Evolutionary conservation across 1,140 invertebrate genomes (phyloP).

Genomic region (Drosophila sechellia): DNA sequence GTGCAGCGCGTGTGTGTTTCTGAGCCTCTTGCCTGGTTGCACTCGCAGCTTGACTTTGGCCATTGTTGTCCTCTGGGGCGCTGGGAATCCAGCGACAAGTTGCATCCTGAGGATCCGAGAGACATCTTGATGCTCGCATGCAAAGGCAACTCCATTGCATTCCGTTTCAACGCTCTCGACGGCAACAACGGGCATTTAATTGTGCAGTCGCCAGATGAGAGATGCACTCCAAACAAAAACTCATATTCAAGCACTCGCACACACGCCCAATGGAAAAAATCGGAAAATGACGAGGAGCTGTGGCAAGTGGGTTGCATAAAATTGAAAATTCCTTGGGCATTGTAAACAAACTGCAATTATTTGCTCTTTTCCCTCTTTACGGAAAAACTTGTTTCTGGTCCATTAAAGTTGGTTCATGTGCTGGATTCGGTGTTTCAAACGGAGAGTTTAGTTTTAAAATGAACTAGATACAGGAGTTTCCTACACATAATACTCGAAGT

Average conservation of each 20-base stretch:
- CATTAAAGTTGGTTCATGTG: conserved; percentile 24
- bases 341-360: conserved; percentile 49
- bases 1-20: conserved; percentile 15
- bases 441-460: background rate
- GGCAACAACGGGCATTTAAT: conserved; percentile 45
- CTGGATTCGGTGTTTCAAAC: conserved; percentile 4
- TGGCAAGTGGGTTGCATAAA: conserved; percentile 35
- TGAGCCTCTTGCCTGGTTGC: conserved; percentile 57
- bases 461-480: background rate
- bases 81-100: conserved; percentile 50
- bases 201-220: conserved; percentile 52
- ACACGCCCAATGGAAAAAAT: conserved; percentile 5
- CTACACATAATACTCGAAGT: too few species aligned
- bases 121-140: conserved; percentile 71
- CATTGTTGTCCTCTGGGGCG: conserved; percentile 51
- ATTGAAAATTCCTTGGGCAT: conserved; percentile 41
- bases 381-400: conserved; percentile 33
- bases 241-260: background rate
- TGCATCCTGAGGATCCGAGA: conserved; percentile 27
- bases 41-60: conserved; percentile 53
- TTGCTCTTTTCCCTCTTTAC: conserved; percentile 6
- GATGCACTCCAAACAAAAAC: conserved; percentile 41
- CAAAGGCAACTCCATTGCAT: conserved; percentile 31
- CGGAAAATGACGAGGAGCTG: conserved; percentile 11
- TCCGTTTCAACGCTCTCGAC: conserved; percentile 13